Evolutionary conservation across 64 coral and sea anemone species (phyloP).

Genomic region (Cladopsammia gracilis): DNA sequence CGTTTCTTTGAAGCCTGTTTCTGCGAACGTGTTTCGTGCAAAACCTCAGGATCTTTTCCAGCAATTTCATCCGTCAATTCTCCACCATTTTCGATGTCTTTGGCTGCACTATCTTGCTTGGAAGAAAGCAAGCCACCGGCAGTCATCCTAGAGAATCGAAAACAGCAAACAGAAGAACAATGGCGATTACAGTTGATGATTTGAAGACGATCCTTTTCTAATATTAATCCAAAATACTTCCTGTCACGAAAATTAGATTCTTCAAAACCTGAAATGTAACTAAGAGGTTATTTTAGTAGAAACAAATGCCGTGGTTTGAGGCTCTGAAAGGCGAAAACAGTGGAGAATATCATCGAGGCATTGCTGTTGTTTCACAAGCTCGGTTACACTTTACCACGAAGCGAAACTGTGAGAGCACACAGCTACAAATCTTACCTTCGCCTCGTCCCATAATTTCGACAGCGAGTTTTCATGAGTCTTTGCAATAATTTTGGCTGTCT

Average conservation of each 20-base stretch:
- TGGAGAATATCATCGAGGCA: background rate
- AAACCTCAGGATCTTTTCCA: conserved; percentile 47
- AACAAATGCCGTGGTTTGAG: background rate
- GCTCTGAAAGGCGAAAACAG: background rate
- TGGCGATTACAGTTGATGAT: conserved; percentile 37
- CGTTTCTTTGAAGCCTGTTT: conserved; percentile 64
- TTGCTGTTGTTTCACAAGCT: background rate
- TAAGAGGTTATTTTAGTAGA: background rate
- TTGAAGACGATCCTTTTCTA: background rate
- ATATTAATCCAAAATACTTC: conserved; percentile 14
- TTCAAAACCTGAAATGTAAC: background rate
- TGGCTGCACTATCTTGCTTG: conserved; percentile 45
- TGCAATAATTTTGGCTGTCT: background rate
- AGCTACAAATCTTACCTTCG: conserved; percentile 41
- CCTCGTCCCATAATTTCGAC: conserved; percentile 70
- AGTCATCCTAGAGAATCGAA: conserved; percentile 70
- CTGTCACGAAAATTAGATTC: background rate
- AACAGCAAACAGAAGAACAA: conserved; percentile 56
- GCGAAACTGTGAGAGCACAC: background rate
- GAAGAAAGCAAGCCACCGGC: conserved; percentile 36
- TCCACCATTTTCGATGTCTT: conserved; percentile 15
- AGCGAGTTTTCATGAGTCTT: conserved; percentile 80
- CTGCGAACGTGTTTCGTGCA: conserved; percentile 79
- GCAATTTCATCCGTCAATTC: conserved; percentile 33
- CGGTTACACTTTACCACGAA: background rate